Base-by-base conservation (phyloP, 2,113 vertebrate species). In the Tiliqua scincoides region DNA sequence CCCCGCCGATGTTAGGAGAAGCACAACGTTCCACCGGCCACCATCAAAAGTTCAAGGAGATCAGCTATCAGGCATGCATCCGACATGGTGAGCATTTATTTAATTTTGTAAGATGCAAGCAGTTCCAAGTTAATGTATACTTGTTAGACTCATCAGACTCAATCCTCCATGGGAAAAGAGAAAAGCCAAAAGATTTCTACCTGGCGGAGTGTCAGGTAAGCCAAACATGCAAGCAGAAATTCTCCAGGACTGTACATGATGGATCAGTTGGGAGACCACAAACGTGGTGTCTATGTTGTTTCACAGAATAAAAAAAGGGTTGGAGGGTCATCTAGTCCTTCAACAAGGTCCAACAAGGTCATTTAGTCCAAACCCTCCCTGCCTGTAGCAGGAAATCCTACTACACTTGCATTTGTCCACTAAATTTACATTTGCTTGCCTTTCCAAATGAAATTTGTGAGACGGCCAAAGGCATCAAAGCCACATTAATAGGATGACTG, bases 21-120 rank as follows among this genome's bases (percentile, higher is more conserved):
- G 85, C 65, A 88, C 89, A 0, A 79, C 95, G 94, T 94, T 94
- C 94, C 89, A 93, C 92, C 91, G 89, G 89, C 4, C 85, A 88
- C 89, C 91, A 91, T 89, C 89, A 84, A 89, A 86, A 90, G 84
- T 87, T 89, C 90, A 85, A 91, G 88, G 88, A 88, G 88, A 62
- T 43, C 91, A 93, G 93, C 85, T 89, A 86, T 89, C 90, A 86
- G 87, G 90, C 95, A 95, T 95, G 95, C 95, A 95, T 80, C 92
- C 2, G 15, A 89, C 89, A 35, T 62, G 54, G 54, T 35, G 78
- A 92, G 89, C 92, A n/a, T 83, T 93, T 91, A 82, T 10, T 80
- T 92, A 87, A 78, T 67, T 93, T 91, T 78, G 91, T 89, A 88
- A 85, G 73, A 90, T 0, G 79, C 92, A 95, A 94, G 93, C 93